Evolutionary conservation across 1,140 invertebrate species (phyloP).

Genomic region (Lithobius niger): DNA sequence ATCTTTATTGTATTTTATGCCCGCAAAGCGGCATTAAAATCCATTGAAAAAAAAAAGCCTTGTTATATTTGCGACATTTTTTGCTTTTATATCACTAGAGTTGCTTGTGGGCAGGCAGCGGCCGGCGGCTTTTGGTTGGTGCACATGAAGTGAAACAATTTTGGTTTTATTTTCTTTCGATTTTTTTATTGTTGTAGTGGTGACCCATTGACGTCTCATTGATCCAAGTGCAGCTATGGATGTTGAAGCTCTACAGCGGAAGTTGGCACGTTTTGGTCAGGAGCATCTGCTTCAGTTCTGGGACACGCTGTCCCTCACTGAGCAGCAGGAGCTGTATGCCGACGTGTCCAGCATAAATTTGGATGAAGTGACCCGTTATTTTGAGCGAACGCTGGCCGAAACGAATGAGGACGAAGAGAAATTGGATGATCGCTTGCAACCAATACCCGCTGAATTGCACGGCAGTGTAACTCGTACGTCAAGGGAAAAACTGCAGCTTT

Average conservation of each 20-base stretch:
- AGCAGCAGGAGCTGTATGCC: constrained; percentile 23
- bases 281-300: constrained; percentile 76
- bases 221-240: constrained; percentile 28
- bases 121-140: no score
- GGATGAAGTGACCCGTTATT: constrained; percentile 49
- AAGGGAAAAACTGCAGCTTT: constrained; percentile 45
- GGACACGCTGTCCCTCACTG: constrained; percentile 54
- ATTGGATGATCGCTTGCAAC: constrained; percentile 66
- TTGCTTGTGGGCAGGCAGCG: no score
- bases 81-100: no score
- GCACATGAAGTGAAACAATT: no score
- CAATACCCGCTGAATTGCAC: constrained; percentile 59
- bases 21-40: no score
- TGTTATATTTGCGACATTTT: no score
- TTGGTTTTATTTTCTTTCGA: no score
- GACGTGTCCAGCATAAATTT: constrained; percentile 42
- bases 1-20: no score
- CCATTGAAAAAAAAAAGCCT: no score
- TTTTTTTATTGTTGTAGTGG: no score
- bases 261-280: constrained; percentile 43
- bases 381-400: constrained; percentile 43
- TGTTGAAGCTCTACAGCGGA: constrained; percentile 25
- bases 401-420: constrained; percentile 41
- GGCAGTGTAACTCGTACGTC: constrained; percentile 46
- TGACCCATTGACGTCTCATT: no score